phyloP scores from a whole-genome alignment of 1,140 invertebrate species.

The Mesaphorura yosii region DNA sequence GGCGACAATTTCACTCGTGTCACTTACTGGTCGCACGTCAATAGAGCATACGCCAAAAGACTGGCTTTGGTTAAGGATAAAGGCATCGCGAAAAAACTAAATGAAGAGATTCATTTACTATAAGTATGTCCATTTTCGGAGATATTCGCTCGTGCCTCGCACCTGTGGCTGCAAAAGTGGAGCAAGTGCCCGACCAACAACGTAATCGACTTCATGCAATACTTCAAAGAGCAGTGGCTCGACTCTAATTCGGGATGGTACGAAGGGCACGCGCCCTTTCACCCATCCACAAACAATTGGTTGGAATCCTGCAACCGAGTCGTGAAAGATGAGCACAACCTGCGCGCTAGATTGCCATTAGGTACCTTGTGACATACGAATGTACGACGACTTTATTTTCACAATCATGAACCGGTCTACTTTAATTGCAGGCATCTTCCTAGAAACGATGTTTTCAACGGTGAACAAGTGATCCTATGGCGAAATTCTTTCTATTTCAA shows the following conservation, averaged over 20 bases:
- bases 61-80: neutral
- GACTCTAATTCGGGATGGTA: neutral
- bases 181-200: neutral
- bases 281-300: neutral
- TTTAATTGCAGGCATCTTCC: too few species aligned
- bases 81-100: neutral
- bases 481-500: too few species aligned
- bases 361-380: too few species aligned
- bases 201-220: neutral
- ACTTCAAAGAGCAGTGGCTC: neutral
- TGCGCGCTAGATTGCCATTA: neutral
- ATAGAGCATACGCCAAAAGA: neutral
- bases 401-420: too few species aligned
- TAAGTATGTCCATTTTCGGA: neutral
- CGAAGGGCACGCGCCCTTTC: neutral
- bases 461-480: too few species aligned
- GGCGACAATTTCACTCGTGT: neutral
- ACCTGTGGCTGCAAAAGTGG: neutral
- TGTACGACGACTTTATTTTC: too few species aligned
- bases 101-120: neutral
- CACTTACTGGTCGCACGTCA: neutral
- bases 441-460: too few species aligned
- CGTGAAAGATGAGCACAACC: neutral
- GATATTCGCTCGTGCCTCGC: conserved; percentile 17
- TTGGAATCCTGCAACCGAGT: neutral